A percentile compares a stretch with the other conserved stretches of the same genome.
phyloP scores from a whole-genome alignment of 2,888 invertebrate genomes.

The Sphinx pinastri region DNA sequence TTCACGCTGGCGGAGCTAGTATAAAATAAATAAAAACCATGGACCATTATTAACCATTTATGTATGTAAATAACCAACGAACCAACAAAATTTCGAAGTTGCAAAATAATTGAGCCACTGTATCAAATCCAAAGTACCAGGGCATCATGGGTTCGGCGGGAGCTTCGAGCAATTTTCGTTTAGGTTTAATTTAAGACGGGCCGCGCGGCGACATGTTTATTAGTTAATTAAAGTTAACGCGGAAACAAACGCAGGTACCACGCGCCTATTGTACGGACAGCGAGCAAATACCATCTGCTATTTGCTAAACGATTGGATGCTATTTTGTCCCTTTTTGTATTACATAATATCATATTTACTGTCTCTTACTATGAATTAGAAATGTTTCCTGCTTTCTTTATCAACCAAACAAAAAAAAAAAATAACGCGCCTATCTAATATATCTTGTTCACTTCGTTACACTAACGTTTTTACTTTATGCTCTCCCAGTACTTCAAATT shows the following conservation, averaged over 20 bases:
- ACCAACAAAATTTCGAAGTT: slow-evolving; percentile 9
- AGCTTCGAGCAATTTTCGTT: slow-evolving; percentile 57
- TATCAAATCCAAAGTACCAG: slow-evolving; percentile 39
- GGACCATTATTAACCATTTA: too few relatives aligned
- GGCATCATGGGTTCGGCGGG: slow-evolving; percentile 40
- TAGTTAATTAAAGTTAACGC: slow-evolving; percentile 84
- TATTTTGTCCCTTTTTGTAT: not conserved
- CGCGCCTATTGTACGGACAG: slow-evolving; percentile 22
- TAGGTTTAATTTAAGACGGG: slow-evolving; percentile 73
- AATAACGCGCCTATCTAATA: too few relatives aligned
- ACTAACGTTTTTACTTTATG: not conserved
- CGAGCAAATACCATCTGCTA: slow-evolving; percentile 11
- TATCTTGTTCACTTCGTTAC: not conserved
- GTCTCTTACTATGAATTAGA: not conserved
- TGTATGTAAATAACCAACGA: too few relatives aligned
- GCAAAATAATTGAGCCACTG: slow-evolving; percentile 21
- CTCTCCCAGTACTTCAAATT: not conserved
- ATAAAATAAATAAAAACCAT: too few relatives aligned
- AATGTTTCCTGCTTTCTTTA: too few relatives aligned
- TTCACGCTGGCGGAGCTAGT: too few relatives aligned
- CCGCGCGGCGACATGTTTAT: slow-evolving; percentile 79
- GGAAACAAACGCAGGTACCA: slow-evolving; percentile 63
- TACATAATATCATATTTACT: not conserved
- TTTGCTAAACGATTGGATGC: not conserved
- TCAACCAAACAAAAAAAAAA: too few relatives aligned